Evolutionary conservation across 2,888 invertebrate genomes (phyloP).

Genomic region (Macaria notata): DNA sequence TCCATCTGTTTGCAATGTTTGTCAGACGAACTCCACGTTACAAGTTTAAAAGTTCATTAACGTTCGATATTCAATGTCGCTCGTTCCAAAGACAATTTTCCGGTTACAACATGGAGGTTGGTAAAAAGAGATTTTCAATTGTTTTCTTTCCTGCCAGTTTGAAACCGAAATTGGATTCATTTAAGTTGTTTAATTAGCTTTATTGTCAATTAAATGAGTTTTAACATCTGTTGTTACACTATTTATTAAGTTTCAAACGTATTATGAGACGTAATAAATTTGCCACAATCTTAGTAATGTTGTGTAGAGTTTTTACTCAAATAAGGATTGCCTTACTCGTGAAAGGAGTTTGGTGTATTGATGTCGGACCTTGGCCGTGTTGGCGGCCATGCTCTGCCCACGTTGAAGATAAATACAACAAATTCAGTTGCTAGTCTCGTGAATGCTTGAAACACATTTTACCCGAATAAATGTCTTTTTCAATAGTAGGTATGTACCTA

Average conservation of each 20-base stretch:
- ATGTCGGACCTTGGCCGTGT: constrained; percentile 41
- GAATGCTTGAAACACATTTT: no score
- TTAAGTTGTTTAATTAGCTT: not conserved
- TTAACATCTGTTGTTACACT: not conserved
- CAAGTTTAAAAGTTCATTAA: constrained; percentile 55
- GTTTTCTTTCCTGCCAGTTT: not conserved
- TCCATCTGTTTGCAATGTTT: constrained; percentile 42
- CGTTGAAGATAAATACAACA: constrained; percentile 1
- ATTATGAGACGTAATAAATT: no score
- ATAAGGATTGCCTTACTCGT: constrained; percentile 40
- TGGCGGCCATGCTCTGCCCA: constrained; percentile 23
- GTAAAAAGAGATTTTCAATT: constrained; percentile 5
- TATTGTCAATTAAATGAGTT: not conserved
- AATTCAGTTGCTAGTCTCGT: no score
- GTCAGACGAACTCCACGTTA: constrained; percentile 33
- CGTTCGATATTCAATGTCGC: constrained; percentile 50
- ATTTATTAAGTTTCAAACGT: no score
- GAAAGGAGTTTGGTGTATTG: constrained; percentile 40
- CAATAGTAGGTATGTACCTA: no score
- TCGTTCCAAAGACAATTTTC: constrained; percentile 40
- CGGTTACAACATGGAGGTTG: constrained; percentile 34
- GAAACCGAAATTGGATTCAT: no score
- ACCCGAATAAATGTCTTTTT: no score
- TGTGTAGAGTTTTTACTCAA: not conserved
- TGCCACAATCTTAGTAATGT: no score